Conservation (phyloP, 2,888 invertebrate species). For the Sclerodermus sp. region DNA sequence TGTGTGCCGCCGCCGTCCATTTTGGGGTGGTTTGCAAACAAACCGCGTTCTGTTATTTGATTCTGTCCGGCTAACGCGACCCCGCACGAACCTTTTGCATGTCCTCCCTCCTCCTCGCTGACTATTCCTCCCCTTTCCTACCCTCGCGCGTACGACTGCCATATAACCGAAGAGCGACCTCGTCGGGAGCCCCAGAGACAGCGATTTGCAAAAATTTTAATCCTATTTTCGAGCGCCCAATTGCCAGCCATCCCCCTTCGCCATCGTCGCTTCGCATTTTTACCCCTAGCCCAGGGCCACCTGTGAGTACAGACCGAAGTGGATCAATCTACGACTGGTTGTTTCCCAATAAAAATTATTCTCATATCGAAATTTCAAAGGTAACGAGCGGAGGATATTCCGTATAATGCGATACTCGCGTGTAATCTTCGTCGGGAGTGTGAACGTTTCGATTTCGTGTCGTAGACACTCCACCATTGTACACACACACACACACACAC, state of each 20-base stretch:
- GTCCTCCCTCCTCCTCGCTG: slow-evolving; percentile 5
- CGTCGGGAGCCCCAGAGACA: background rate
- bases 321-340: no score
- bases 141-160: background rate
- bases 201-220: slow-evolving; percentile 5
- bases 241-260: background rate
- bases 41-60: slow-evolving; percentile 50
- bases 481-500: no score
- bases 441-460: no score
- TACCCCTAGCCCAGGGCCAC: background rate
- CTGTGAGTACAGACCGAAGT: no score
- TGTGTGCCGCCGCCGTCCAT: slow-evolving; percentile 32
- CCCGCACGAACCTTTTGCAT: slow-evolving; percentile 25
- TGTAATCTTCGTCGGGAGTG: no score
- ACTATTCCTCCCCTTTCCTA: background rate
- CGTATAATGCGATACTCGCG: no score
- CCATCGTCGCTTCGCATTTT: background rate
- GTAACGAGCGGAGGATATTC: no score
- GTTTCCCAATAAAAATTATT: no score
- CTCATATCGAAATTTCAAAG: no score
- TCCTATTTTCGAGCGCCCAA: background rate
- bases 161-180: background rate
- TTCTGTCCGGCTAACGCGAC: slow-evolving; percentile 32
- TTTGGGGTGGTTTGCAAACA: slow-evolving; percentile 46
- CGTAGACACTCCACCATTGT: no score